phyloP scores from a whole-genome alignment of 2,113 vertebrate genomes.

The Rhipidura dahli region DNA sequence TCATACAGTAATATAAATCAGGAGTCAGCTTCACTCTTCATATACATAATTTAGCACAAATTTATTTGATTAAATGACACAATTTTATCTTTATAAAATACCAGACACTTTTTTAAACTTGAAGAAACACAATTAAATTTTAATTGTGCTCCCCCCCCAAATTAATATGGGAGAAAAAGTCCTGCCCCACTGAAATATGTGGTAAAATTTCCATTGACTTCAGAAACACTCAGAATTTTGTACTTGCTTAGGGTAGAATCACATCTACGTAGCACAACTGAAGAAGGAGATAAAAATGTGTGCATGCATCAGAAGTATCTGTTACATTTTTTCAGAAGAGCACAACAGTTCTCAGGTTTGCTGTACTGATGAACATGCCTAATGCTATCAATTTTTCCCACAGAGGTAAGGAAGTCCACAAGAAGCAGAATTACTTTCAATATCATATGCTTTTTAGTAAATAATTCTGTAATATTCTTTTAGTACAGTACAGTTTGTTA shows the following conservation, averaged over 20 bases:
- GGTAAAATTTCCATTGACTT: background rate
- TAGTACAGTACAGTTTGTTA: conserved; percentile 12
- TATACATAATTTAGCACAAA: background rate
- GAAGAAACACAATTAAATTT: background rate
- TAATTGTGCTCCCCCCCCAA: background rate
- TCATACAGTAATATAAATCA: background rate
- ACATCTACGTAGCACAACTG: background rate
- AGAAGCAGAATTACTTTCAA: background rate
- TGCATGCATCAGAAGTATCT: background rate
- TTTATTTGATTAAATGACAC: background rate
- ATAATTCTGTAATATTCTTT: background rate
- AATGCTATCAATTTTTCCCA: background rate
- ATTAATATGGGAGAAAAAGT: background rate
- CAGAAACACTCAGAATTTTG: background rate
- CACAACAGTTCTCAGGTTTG: background rate
- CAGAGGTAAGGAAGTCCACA: background rate
- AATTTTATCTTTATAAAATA: background rate
- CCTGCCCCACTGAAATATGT: background rate
- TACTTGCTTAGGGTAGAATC: background rate
- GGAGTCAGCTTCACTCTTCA: background rate
- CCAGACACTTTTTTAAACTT: background rate
- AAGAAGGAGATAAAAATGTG: background rate
- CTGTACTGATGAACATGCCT: background rate
- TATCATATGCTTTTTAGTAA: background rate
- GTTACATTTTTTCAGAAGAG: background rate